These are phyloP conservation scores for Octodonta nipae DNA, from an alignment of 2,888 invertebrate species.

Conservation along the genomic window DNA sequence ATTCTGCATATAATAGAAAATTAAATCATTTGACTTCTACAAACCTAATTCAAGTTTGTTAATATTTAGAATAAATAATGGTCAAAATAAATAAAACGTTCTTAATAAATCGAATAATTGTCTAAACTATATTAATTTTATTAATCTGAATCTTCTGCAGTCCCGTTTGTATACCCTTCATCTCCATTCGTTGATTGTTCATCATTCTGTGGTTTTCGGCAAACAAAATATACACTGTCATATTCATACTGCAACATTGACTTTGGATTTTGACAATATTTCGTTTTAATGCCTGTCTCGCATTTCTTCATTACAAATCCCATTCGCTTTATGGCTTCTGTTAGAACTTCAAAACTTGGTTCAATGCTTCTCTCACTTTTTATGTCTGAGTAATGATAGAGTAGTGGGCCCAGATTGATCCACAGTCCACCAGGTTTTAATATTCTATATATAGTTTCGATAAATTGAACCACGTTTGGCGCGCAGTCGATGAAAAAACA, in stretches of 20 bases:
- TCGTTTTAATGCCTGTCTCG: slow-evolving; percentile 63
- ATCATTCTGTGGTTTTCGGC: no score
- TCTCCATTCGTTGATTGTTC: no score
- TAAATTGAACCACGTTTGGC: slow-evolving; percentile 86
- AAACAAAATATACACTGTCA: slow-evolving; percentile 83
- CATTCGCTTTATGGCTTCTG: slow-evolving; percentile 56
- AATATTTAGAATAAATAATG: no score
- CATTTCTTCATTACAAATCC: slow-evolving; percentile 78
- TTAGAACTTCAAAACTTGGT: slow-evolving; percentile 59
- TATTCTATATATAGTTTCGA: slow-evolving; percentile 82
- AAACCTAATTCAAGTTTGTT: no score
- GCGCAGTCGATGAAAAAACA: slow-evolving; percentile 99
- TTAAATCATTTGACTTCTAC: no score
- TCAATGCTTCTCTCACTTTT: slow-evolving; percentile 81
- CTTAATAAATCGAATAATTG: no score
- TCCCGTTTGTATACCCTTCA: no score
- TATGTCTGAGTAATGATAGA: slow-evolving; percentile 84
- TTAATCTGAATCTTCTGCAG: no score
- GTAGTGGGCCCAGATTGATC: slow-evolving; percentile 82
- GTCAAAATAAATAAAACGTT: no score
- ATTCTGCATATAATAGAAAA: no score
- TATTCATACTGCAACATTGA: slow-evolving; percentile 91
- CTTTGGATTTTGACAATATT: slow-evolving; percentile 81
- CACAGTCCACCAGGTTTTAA: slow-evolving; percentile 80
- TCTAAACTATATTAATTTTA: no score